These are phyloP conservation scores for Neodiprion fabricii DNA, from an alignment of 1,140 invertebrate species.

Conservation along the genomic window DNA sequence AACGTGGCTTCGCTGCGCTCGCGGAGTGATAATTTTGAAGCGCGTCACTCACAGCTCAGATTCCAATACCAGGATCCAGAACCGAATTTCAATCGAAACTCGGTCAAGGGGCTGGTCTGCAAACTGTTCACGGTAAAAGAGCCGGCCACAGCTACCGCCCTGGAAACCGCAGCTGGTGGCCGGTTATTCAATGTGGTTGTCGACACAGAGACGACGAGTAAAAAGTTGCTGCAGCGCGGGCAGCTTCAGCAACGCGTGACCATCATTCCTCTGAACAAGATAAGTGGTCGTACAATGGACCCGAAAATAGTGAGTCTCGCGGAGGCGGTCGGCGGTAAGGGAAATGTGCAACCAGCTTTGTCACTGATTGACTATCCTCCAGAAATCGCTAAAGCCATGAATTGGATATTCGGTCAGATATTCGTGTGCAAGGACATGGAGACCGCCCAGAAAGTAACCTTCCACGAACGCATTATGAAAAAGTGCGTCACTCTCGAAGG, in stretches of 20 bases:
- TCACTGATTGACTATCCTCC: slow-evolving; percentile 81
- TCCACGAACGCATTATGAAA: slow-evolving; percentile 75
- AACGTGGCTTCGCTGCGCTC: slow-evolving; percentile 65
- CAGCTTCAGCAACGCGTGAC: slow-evolving; percentile 81
- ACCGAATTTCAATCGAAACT: slow-evolving; percentile 76
- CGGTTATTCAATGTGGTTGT: slow-evolving; percentile 90
- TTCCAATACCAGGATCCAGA: slow-evolving; percentile 81
- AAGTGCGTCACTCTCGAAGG: slow-evolving; percentile 91
- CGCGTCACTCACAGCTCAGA: slow-evolving; percentile 71
- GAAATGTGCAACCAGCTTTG: slow-evolving; percentile 85
- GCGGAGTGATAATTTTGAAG: slow-evolving; percentile 68
- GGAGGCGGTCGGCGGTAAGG: slow-evolving; percentile 75
- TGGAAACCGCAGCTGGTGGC: slow-evolving; percentile 88
- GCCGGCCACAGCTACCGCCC: slow-evolving; percentile 74
- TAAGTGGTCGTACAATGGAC: slow-evolving; percentile 71
- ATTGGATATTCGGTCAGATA: slow-evolving; percentile 86
- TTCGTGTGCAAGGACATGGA: slow-evolving; percentile 87
- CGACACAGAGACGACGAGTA: slow-evolving; percentile 85
- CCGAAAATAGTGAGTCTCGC: slow-evolving; percentile 69
- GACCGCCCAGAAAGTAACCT: slow-evolving; percentile 80
- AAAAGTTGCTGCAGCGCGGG: slow-evolving; percentile 83
- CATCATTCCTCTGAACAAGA: slow-evolving; percentile 93
- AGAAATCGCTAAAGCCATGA: slow-evolving; percentile 78
- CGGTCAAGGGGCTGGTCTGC: slow-evolving; percentile 83
- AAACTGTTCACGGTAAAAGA: slow-evolving; percentile 77